Evolutionary conservation across 2,888 invertebrate species (phyloP), one percentile per base, ranked within the genome.

Genomic region (Lithophane leautieri): DNA sequence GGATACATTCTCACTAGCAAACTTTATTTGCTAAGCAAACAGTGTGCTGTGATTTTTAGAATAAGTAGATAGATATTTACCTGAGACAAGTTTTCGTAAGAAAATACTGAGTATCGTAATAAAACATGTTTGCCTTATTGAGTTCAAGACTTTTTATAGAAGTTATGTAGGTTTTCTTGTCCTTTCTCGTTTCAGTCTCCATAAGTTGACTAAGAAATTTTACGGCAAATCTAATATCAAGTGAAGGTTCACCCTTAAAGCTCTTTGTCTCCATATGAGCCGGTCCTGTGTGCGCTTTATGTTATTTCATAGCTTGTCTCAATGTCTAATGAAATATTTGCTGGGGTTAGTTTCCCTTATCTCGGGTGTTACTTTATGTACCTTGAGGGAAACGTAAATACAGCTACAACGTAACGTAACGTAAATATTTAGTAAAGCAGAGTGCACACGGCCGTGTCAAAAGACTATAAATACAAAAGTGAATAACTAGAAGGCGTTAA

Each of bases 191-290:
- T 75, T 78, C 79, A 83, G 81, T 86, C 84, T 89, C 85, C 87
- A 85, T 88, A 91, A 90, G 89, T 92, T 90, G 77, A 76, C 85
- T 85, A 88, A 89, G 89, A 90, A 90, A 91, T 90, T 91, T 90
- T 88, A 89, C 88, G 87, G 88, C 88, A 90, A 91, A 93, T 92
- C 90, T 93, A 93, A 94, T 94, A 92, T 91, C 89, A 86, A 87
- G 86, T 80, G 86, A 89, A 89, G 90, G 87, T 89, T 88, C 80
- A 76, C 81, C 82, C 88, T 88, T 90, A 89, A 88, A 90, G 91
- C 88, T 88, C 88, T 91, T 90, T 92, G 89, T 91, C 87, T 85
- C 61, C 84, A 76, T 83, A 86, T 83, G 73, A 81, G 66, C 80
- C 78, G 77, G 79, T 84, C 83, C 76, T 85, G 81, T 84, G 86